A percentile compares a stretch with the other conserved stretches of the same genome.
These are phyloP conservation scores for Proteles cristata DNA, from an alignment of 2,113 vertebrate genomes.

Conservation along the genomic window DNA sequence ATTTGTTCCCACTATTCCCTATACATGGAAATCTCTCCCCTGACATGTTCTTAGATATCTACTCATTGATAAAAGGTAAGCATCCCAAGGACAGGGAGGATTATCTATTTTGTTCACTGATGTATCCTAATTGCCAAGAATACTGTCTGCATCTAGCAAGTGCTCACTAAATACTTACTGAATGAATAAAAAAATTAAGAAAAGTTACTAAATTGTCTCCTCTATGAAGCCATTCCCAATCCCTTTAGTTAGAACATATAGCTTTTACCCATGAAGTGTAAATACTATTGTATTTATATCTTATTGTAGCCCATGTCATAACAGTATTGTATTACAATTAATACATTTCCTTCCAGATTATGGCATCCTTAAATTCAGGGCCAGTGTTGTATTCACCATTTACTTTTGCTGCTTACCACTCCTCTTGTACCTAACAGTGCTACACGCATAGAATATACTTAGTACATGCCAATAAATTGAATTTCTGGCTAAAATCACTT, in stretches of 20 bases:
- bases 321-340: background rate
- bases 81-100: background rate
- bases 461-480: background rate
- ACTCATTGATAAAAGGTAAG: background rate
- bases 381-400: background rate
- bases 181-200: background rate
- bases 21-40: background rate
- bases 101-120: background rate
- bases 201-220: background rate
- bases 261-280: background rate
- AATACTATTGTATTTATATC: background rate
- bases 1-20: background rate
- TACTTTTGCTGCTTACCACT: background rate
- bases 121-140: background rate
- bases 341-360: background rate
- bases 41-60: background rate
- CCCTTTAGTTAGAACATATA: background rate
- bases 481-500: background rate
- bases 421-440: background rate
- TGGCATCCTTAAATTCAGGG: background rate
- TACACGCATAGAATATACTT: background rate
- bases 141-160: background rate
- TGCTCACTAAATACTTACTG: background rate
- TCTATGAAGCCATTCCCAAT: background rate
- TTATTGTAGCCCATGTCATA: background rate